phyloP scores from a whole-genome alignment of 2,797 vertebrate genomes.

The Sphenopsis melanotis region DNA sequence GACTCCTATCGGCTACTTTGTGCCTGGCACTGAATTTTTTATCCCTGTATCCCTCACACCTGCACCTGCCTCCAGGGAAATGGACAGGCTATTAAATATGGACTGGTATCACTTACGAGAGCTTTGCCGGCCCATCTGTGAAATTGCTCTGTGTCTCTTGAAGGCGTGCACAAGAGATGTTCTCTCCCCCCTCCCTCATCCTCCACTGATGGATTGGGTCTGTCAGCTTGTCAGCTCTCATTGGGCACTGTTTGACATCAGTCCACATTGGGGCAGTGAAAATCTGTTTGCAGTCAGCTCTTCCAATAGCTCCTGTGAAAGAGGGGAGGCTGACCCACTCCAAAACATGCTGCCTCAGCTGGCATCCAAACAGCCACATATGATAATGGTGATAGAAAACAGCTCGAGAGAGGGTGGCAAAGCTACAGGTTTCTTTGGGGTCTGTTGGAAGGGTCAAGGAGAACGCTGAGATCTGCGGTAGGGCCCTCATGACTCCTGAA shows the following conservation, averaged over 20 bases:
- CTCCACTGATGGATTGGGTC: slow-evolving; percentile 61
- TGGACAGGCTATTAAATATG: slow-evolving; percentile 49
- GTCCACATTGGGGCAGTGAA: slow-evolving; percentile 65
- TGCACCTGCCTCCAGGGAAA: background rate
- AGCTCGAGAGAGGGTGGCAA: background rate
- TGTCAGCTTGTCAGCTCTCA: slow-evolving; percentile 77
- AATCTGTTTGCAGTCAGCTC: slow-evolving; percentile 78
- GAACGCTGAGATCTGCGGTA: background rate
- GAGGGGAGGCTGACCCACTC: slow-evolving; percentile 53
- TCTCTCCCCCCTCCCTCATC: background rate
- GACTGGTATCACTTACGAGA: slow-evolving; percentile 38
- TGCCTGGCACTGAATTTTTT: background rate
- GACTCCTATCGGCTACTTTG: background rate
- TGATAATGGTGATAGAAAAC: background rate
- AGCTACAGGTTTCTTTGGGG: background rate
- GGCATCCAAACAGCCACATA: background rate
- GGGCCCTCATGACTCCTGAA: background rate
- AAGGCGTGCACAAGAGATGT: background rate
- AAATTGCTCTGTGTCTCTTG: slow-evolving; percentile 44
- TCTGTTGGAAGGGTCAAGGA: background rate
- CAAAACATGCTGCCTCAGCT: slow-evolving; percentile 54
- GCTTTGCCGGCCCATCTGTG: slow-evolving; percentile 28
- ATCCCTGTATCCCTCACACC: background rate
- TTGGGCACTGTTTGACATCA: slow-evolving; percentile 71
- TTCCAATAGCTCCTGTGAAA: slow-evolving; percentile 64